A percentile compares a stretch with the other conserved stretches of the same genome.
Conservation (phyloP, 2,113 vertebrate species). For the Catagonus wagneri region DNA sequence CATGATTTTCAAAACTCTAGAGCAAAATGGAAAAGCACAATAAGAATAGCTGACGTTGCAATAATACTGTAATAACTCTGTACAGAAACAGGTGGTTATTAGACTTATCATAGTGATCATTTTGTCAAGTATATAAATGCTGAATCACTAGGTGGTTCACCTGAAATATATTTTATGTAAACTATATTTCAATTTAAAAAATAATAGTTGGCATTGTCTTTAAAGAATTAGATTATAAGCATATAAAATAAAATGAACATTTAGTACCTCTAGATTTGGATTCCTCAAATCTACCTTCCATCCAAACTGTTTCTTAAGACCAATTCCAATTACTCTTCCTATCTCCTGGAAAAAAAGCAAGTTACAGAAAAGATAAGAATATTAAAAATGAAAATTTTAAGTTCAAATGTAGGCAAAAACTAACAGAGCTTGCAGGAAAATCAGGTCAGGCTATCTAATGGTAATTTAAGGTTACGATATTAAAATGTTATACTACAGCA, state of each 20-base stretch:
- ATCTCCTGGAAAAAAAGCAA: conserved; percentile 87
- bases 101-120: neutral
- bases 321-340: conserved; percentile 89
- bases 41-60: neutral
- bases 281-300: conserved; percentile 92
- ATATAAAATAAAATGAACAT: neutral
- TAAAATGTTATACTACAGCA: neutral
- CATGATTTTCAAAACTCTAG: neutral
- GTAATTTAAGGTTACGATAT: conserved; percentile 27
- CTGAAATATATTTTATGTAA: neutral
- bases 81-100: neutral
- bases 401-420: conserved; percentile 26
- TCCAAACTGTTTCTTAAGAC: conserved; percentile 89
- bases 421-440: neutral
- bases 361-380: conserved; percentile 49
- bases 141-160: neutral
- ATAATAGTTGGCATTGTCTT: neutral
- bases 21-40: neutral
- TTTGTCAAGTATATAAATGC: neutral
- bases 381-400: conserved; percentile 32
- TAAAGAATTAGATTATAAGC: conserved; percentile 24
- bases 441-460: neutral
- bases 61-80: neutral
- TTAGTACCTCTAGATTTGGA: conserved; percentile 92
- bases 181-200: neutral